Evolutionary conservation across 2,797 vertebrate species (phyloP), one percentile per base, ranked within the genome.

Genomic region (Cynodonichthys magdalenae): DNA sequence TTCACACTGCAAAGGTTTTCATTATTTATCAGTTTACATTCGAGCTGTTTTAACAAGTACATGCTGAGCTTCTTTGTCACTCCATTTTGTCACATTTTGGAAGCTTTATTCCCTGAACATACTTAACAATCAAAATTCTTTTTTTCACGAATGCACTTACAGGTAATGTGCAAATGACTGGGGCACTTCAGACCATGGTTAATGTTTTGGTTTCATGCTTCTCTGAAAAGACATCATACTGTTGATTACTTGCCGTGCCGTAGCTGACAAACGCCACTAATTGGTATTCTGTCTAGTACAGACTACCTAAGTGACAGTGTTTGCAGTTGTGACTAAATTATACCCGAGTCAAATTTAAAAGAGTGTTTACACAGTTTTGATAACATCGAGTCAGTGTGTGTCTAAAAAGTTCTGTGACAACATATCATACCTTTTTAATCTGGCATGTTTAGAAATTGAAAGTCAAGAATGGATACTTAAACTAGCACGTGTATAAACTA

Each of bases 181-280:
- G 59, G 53, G 63, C 53, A 69, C 62, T 77, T 69, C 53, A 49
- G 36, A 66, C 66, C 59, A 60, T 62, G 70, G 65, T 75, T 67
- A 71, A 60, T 45, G 31, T 31, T 56, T 47, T 46, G 57, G 69
- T 77, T 71, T 82, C 54, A 64, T 72, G 61, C 69, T 74, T 39
- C 64, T 72, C 54, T 66, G 60, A 76, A 75, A 86, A 63, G 28
- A 74, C 69, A 81, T 74, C 63, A 72, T 55, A 56, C 62, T 41
- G 48, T 19, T 69, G 51, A 77, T 74, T 77, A 67, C 47, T 41
- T 56, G 53, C 53, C 28, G 29, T 65, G 28, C 66, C 69, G 12
- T 54, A 6, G 24, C 64, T 28, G 66, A 81, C 60, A 84, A 75
- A 74, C 48, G 31, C 58, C 46, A 46, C 57, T 71, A 69, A 77